Percentiles rank a stretch among this genome's conserved stretches.
Evolutionary conservation across 2,888 invertebrate genomes (phyloP).

Genomic region (Gryllus longicercus): DNA sequence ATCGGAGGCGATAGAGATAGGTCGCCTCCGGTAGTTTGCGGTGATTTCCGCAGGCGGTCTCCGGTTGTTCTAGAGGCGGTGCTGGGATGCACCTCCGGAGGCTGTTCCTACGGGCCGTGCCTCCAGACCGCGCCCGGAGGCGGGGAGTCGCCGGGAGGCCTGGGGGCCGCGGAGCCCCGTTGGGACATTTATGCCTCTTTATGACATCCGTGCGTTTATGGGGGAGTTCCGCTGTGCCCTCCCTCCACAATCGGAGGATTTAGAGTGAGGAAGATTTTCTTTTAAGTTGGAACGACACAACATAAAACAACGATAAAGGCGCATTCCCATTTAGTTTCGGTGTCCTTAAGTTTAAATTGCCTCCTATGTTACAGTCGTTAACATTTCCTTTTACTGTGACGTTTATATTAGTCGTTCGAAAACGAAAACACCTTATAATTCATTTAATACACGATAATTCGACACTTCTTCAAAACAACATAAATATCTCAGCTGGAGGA

Average conservation of each 20-base stretch:
- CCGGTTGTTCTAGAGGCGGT: too few relatives aligned
- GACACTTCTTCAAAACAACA: not conserved
- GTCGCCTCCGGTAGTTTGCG: too few relatives aligned
- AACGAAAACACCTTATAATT: not conserved
- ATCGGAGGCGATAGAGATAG: too few relatives aligned
- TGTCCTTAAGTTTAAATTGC: slow-evolving; percentile 7
- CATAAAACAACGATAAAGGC: slow-evolving; percentile 7
- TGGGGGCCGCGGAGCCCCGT: not conserved
- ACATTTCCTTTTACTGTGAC: slow-evolving; percentile 8
- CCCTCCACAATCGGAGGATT: slow-evolving; percentile 4
- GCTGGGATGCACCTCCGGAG: too few relatives aligned
- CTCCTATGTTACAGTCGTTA: not conserved
- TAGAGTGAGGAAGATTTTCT: not conserved
- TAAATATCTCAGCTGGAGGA: not conserved
- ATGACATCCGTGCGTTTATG: not conserved
- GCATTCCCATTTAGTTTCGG: not conserved
- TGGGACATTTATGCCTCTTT: slow-evolving; percentile 17
- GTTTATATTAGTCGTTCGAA: not conserved
- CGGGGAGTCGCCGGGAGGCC: too few relatives aligned
- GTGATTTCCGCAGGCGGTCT: too few relatives aligned
- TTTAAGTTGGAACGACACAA: not conserved
- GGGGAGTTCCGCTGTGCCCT: not conserved
- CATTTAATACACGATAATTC: not conserved
- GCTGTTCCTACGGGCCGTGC: too few relatives aligned
- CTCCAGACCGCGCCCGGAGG: too few relatives aligned